Percentiles rank a stretch among this genome's conserved stretches.
Conservation (phyloP, 2,113 vertebrate species). For the Muntiacus muntjak region DNA sequence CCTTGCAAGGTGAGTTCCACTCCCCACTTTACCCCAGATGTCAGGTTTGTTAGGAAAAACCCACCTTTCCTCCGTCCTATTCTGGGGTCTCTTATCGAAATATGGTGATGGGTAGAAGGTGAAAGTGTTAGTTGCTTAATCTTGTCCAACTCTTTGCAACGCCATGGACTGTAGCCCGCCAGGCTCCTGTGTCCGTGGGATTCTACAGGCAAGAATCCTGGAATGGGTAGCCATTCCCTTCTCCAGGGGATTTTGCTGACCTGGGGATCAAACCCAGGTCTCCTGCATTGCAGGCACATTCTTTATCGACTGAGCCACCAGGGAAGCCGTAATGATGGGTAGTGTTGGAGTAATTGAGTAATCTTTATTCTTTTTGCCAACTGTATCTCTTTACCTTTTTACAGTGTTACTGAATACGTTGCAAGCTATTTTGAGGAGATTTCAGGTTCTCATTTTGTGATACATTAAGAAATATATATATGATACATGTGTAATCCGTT, state of each 20-base stretch:
- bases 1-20: constrained; percentile 57
- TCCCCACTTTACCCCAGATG: neutral
- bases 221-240: neutral
- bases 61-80: neutral
- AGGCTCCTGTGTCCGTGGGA: neutral
- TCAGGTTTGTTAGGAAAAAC: neutral
- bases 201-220: neutral
- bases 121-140: neutral
- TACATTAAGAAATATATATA: neutral
- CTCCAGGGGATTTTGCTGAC: neutral
- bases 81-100: neutral
- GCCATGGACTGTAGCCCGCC: neutral
- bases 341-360: neutral
- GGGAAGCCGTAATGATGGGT: neutral
- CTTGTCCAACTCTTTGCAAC: accelerated
- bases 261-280: neutral
- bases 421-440: neutral
- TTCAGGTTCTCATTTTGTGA: neutral
- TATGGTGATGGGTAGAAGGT: neutral
- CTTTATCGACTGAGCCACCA: neutral
- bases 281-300: neutral
- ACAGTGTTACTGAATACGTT: neutral
- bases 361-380: neutral
- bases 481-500: neutral
- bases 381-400: neutral